These are phyloP conservation scores for Dendrocincla fuliginosa DNA, from an alignment of 2,797 vertebrate genomes.

Conservation along the genomic window DNA sequence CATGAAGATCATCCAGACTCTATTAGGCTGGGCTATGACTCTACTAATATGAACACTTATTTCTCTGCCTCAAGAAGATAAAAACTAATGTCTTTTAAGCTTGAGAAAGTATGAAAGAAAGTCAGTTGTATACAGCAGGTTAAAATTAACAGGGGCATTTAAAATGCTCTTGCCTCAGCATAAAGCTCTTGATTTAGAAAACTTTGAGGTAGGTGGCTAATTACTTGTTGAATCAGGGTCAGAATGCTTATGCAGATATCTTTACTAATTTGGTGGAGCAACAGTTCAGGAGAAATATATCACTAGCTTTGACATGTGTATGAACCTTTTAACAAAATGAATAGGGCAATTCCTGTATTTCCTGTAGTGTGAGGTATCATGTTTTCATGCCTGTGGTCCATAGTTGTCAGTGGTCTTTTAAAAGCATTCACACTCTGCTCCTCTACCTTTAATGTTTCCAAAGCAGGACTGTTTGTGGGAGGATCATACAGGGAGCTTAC, in stretches of 20 bases:
- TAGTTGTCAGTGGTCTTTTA: neutral
- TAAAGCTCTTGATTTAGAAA: neutral
- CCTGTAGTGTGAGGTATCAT: neutral
- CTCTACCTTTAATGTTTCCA: neutral
- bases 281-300: neutral
- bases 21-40: neutral
- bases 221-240: neutral
- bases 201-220: constrained; percentile 2
- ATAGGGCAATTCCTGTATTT: neutral
- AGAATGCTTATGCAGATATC: neutral
- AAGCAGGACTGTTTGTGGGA: neutral
- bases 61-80: neutral
- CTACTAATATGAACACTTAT: neutral
- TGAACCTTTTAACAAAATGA: neutral
- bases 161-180: neutral
- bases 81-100: neutral
- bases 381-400: neutral
- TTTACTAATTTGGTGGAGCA: neutral
- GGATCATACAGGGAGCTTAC: too few species aligned
- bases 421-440: neutral
- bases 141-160: constrained; percentile 14
- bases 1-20: neutral
- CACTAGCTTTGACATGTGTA: neutral
- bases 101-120: neutral
- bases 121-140: neutral